A percentile compares a stretch with the other conserved stretches of the same genome.
These are phyloP conservation scores for Amphibalanus amphitrite DNA, from an alignment of 1,140 invertebrate genomes.

Conservation along the genomic window DNA sequence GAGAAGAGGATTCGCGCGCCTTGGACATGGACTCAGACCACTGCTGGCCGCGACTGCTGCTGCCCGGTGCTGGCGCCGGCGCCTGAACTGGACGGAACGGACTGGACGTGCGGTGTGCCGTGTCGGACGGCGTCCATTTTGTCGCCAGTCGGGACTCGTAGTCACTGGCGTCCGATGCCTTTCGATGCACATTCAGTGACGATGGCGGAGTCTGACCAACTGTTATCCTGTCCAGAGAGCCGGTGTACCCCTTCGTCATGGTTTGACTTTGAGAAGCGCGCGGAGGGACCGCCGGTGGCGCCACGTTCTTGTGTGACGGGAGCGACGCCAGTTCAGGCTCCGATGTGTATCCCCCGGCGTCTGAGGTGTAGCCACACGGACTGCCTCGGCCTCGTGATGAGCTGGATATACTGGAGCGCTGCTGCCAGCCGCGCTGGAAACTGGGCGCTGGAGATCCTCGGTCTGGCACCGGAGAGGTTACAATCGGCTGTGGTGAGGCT, in stretches of 20 bases:
- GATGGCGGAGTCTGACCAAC: background rate
- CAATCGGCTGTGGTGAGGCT: background rate
- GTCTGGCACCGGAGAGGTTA: background rate
- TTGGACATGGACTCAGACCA: background rate
- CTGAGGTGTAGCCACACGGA: background rate
- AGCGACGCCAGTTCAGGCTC: background rate
- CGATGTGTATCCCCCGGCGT: background rate
- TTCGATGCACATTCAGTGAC: background rate
- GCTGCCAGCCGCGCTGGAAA: background rate
- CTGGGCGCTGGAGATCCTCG: background rate
- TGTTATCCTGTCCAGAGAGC: too few relatives aligned
- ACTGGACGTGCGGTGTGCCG: background rate
- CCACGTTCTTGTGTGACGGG: background rate
- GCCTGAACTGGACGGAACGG: background rate
- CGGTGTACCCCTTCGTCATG: too few relatives aligned
- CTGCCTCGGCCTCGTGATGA: background rate
- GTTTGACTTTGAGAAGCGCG: too few relatives aligned
- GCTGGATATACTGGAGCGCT: background rate
- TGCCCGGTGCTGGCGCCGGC: too few relatives aligned
- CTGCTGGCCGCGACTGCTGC: background rate
- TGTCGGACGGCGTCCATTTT: background rate
- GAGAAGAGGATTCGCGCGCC: background rate
- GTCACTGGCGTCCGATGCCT: background rate
- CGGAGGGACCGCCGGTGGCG: too few relatives aligned
- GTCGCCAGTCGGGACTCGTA: background rate